phyloP scores from a whole-genome alignment of 2,888 invertebrate genomes.

The Thalpophila matura region DNA sequence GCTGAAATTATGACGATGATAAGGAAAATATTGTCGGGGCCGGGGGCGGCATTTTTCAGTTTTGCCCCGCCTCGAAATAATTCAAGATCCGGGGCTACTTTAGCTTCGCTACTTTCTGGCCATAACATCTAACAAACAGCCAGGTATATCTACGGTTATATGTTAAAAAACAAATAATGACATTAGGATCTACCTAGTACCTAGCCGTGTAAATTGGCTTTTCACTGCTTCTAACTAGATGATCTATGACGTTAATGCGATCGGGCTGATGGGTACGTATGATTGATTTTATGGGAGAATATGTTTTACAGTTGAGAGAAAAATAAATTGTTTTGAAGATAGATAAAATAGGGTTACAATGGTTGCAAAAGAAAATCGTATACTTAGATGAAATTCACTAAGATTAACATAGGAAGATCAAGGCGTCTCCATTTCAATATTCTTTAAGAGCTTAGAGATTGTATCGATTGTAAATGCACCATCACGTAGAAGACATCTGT shows the following conservation, averaged over 20 bases:
- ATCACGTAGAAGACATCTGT: conserved; percentile 44
- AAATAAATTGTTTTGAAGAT: conserved; percentile 4
- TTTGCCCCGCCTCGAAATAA: too few species aligned
- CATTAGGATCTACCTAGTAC: conserved; percentile 15
- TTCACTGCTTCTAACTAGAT: conserved; percentile 23
- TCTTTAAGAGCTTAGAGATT: conserved; percentile 6
- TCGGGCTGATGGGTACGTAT: conserved; percentile 22
- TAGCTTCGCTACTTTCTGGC: too few species aligned
- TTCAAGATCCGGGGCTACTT: too few species aligned
- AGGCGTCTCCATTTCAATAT: neutral
- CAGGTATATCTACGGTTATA: too few species aligned
- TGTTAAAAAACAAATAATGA: conserved; percentile 30
- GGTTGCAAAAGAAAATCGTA: conserved; percentile 1
- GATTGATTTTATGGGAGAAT: conserved; percentile 35
- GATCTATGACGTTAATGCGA: conserved; percentile 35
- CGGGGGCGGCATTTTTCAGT: too few species aligned
- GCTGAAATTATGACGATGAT: too few species aligned
- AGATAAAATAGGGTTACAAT: neutral
- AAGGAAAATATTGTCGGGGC: too few species aligned
- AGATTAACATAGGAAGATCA: neutral
- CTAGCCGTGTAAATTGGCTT: conserved; percentile 26
- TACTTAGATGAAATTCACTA: neutral
- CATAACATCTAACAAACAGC: conserved; percentile 9
- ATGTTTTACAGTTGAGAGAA: neutral
- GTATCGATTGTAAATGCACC: conserved; percentile 38